These are phyloP conservation scores for Trisateles emortualis DNA, from an alignment of 2,888 invertebrate species.

Conservation along the genomic window DNA sequence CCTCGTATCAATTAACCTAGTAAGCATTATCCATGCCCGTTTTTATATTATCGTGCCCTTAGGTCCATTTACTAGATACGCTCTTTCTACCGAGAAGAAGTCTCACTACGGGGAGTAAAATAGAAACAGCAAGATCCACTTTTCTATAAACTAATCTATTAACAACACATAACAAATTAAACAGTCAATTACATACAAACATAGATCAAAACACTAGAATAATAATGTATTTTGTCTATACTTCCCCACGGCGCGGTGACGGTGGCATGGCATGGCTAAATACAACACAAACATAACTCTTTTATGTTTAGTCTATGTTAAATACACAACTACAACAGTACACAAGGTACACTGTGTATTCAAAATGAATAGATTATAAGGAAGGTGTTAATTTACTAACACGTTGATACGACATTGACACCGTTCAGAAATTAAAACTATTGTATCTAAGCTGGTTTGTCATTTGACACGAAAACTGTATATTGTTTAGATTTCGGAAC, in stretches of 20 bases:
- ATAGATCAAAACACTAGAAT: no score
- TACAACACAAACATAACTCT: not conserved
- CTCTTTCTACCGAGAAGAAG: no score
- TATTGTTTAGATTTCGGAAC: not conserved
- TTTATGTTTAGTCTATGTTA: not conserved
- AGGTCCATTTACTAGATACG: no score
- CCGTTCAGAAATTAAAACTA: conserved; percentile 32
- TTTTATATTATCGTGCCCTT: no score
- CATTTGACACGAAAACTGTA: not conserved
- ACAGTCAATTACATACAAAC: no score
- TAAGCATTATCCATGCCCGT: no score
- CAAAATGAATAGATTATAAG: not conserved
- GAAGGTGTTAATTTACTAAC: conserved; percentile 21
- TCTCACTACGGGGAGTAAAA: no score
- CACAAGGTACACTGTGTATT: not conserved
- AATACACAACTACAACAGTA: not conserved
- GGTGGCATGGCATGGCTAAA: not conserved
- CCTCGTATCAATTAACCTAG: no score
- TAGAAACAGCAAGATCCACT: no score
- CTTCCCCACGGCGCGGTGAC: not conserved
- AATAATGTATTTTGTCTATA: not conserved
- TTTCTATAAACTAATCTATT: no score
- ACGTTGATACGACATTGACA: conserved; percentile 36
- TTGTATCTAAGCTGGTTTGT: not conserved
- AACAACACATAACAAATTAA: no score